Base-by-base conservation (phyloP, 2,113 vertebrate genomes). In the Cololabis saira region DNA sequence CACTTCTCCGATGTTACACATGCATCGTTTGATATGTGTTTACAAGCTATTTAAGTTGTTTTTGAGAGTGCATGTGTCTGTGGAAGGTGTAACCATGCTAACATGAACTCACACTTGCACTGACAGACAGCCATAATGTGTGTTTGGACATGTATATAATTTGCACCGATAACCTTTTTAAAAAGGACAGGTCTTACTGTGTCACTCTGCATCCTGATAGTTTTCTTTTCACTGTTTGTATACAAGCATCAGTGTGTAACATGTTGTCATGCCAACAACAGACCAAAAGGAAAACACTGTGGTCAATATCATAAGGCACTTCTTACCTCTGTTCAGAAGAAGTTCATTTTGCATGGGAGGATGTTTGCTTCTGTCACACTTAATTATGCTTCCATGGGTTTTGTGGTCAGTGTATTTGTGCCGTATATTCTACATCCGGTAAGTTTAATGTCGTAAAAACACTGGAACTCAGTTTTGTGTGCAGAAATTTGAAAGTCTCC, bases 71-170 rank as follows among this genome's bases (percentile, higher is more conserved):
- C 52, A 19, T 12, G 40, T 42, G 19, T 71, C 15, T 52, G 18
- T 71, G 33, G 56, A 67, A 58, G 30, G 42, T 18, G 3, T 76
- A 52, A 74, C 33, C 33, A 37, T 37, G 33, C 33, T 81, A 55
- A 80, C 37, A 77, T 52, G 19, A 78, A 76, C 50, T 63, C 51
- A n/a, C 50, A 67, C 61, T 47, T 89, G 85, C 85, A 88, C 83
- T 89, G 85, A 87, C 60, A 19, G 53, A 72, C 79, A 69, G 75
- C 14, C 0, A 6, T 40, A 18, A 12, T 70, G 12, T 62, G 17
- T 51, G 18, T 65, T 7, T 52, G 11, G 53, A 24, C 61, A 4
- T 17, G 43, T 53, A 51, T 3, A 51, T 14, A 33, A 49, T 44
- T 67, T 68, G 58, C 60, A 65, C 49, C 50, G 42, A 37, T 45